Conservation (phyloP, 2,888 invertebrate species). For the Anoplius nigerrimus region DNA sequence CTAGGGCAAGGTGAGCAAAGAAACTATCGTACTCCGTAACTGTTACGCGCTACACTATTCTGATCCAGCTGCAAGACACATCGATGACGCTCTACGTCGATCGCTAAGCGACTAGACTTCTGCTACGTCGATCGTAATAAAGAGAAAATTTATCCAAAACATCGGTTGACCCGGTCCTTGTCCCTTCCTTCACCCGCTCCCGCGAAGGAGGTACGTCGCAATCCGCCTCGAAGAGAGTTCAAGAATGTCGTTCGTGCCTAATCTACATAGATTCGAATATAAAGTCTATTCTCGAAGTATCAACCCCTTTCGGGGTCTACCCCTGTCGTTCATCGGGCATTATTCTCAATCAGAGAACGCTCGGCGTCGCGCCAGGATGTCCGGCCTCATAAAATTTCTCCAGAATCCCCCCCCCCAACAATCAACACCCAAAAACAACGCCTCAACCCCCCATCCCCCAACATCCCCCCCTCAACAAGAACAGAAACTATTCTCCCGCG, state of each 20-base stretch:
- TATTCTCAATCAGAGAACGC: not conserved
- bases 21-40: too few relatives aligned
- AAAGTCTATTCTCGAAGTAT: slow-evolving; percentile 2
- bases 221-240: not conserved
- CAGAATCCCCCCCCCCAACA: too few relatives aligned
- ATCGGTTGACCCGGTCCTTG: not conserved
- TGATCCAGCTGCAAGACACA: too few relatives aligned
- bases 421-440: too few relatives aligned
- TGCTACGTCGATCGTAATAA: not conserved
- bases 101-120: slow-evolving; percentile 5
- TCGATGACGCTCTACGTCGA: too few relatives aligned
- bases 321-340: not conserved
- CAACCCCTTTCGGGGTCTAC: not conserved
- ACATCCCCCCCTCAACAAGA: too few relatives aligned
- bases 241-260: not conserved
- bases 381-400: too few relatives aligned
- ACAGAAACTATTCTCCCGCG: too few relatives aligned
- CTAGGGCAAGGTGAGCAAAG: too few relatives aligned
- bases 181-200: slow-evolving; percentile 1
- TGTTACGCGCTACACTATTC: too few relatives aligned
- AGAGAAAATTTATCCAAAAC: not conserved
- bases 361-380: too few relatives aligned
- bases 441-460: too few relatives aligned
- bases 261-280: not conserved
- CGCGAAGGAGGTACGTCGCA: not conserved